Percentiles rank a stretch among this genome's conserved stretches.
These are phyloP conservation scores for Pipistrellus pygmaeus DNA, from an alignment of 2,797 vertebrate genomes.

Conservation along the genomic window DNA sequence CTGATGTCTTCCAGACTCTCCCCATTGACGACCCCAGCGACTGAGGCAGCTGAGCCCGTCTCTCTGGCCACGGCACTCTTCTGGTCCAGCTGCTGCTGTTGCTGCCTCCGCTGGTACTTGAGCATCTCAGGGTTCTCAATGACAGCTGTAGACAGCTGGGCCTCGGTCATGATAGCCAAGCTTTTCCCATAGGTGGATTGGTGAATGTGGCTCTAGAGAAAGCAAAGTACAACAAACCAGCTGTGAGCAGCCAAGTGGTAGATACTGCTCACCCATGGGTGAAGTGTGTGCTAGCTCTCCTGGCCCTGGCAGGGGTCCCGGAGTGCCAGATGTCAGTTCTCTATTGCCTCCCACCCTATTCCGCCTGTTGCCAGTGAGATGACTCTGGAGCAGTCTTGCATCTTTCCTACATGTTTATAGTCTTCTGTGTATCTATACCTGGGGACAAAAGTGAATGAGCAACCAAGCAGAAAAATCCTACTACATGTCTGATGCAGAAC, in stretches of 20 bases:
- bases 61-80: slow-evolving; percentile 85
- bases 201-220: slow-evolving; percentile 95
- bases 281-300: background rate
- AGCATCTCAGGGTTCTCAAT: slow-evolving; percentile 99
- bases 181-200: slow-evolving; percentile 99
- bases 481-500: background rate
- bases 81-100: slow-evolving; percentile 90
- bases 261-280: background rate
- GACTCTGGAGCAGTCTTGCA: background rate
- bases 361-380: background rate
- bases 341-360: background rate
- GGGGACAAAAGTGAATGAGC: background rate
- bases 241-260: background rate
- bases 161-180: slow-evolving; percentile 96
- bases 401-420: background rate
- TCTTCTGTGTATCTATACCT: background rate
- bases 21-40: slow-evolving; percentile 96
- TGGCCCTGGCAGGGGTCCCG: background rate
- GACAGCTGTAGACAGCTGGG: slow-evolving; percentile 96
- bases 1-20: slow-evolving; percentile 98
- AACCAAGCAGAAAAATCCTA: background rate
- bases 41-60: slow-evolving; percentile 88
- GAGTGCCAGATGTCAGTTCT: background rate
- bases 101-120: slow-evolving; percentile 95
- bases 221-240: background rate